Percentiles rank a stretch among this genome's conserved stretches.
These are phyloP conservation scores for Platynereis dumerilii DNA, from an alignment of 2,888 invertebrate species.

Conservation along the genomic window DNA sequence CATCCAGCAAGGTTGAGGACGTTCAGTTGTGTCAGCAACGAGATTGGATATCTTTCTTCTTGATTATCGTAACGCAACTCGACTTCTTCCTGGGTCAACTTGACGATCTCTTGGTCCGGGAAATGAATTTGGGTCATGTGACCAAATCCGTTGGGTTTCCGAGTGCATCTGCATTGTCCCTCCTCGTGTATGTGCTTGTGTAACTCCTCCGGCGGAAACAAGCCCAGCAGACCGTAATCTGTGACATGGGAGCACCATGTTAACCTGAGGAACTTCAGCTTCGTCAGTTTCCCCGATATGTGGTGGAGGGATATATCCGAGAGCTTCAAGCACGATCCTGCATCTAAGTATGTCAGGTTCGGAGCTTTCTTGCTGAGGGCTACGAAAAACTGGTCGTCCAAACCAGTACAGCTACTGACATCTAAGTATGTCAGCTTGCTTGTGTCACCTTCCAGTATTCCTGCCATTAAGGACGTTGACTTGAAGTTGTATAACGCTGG, in stretches of 20 bases:
- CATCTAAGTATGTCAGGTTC: conserved; percentile 70
- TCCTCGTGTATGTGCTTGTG: conserved; percentile 33
- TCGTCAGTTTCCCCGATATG: conserved; percentile 71
- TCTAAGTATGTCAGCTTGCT: conserved; percentile 48
- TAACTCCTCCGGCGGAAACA: conserved; percentile 27
- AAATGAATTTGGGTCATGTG: conserved; percentile 9
- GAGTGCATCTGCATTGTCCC: conserved; percentile 45
- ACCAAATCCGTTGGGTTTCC: conserved; percentile 41
- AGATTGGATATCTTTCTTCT: conserved; percentile 37
- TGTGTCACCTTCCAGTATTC: conserved; percentile 64
- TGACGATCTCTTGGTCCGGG: conserved; percentile 7
- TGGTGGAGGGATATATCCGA: conserved; percentile 74
- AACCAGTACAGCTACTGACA: conserved; percentile 51
- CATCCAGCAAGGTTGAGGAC: conserved; percentile 74
- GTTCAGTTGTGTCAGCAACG: conserved; percentile 63
- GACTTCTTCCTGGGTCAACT: conserved; percentile 13
- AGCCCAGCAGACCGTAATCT: conserved; percentile 73
- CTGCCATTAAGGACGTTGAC: conserved; percentile 70
- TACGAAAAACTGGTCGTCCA: conserved; percentile 72
- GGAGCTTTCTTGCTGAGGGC: conserved; percentile 70
- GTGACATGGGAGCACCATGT: conserved; percentile 75
- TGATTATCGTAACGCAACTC: conserved; percentile 6
- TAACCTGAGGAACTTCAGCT: conserved; percentile 70
- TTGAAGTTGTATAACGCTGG: conserved; percentile 74
- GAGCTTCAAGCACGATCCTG: conserved; percentile 76